Evolutionary conservation across 2,888 invertebrate species (phyloP), one percentile per base, ranked within the genome.

Genomic region (Creontiades dilutus): DNA sequence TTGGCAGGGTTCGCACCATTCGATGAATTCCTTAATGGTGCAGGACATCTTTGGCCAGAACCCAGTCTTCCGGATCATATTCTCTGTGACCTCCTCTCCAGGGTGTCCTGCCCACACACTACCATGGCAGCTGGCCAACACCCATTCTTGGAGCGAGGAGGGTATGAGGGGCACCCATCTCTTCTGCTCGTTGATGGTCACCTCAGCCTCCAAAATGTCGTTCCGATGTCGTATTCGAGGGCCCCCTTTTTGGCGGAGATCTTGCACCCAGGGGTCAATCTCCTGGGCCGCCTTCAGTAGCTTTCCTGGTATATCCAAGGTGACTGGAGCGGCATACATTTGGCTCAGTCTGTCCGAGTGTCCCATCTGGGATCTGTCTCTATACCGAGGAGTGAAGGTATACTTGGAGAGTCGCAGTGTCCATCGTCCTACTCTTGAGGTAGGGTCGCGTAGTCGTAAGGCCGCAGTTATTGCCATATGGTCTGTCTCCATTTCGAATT

Each of bases 401-500:
- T 68, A 89, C 91, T 93, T 92, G 90, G 92, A 91, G 37, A 93
- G 88, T 90, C 92, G 92, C 14, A 93, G 85, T 19, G 92, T 90
- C 93, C 93, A 93, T n/a, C n/a, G n/a, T n/a, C n/a, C n/a, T n/a
- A n/a, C n/a, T n/a, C n/a, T n/a, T n/a, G n/a, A n/a, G n/a, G 92
- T 93, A 0, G 93, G 93, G 12, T 93, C 93, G 91, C 93, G 93
- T 0, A 93, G 75, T 0, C 80, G 92, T 89, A 93, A 92, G 0
- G 93, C 85, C 93, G 93, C 93, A 4, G 91, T 92, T 3, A 93
- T 87, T 0, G 93, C 93, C 86, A 92, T 91, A 90, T 93, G 93
- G 86, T 94, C 93, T 0, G 93, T 93, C 3, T 93, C 92, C 0
- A 94, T 93, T 0, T 90, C 92, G 55, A 94, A 93, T 88, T 92